Evolutionary conservation across 2,888 invertebrate species (phyloP).

Genomic region (Celastrina argiolus): DNA sequence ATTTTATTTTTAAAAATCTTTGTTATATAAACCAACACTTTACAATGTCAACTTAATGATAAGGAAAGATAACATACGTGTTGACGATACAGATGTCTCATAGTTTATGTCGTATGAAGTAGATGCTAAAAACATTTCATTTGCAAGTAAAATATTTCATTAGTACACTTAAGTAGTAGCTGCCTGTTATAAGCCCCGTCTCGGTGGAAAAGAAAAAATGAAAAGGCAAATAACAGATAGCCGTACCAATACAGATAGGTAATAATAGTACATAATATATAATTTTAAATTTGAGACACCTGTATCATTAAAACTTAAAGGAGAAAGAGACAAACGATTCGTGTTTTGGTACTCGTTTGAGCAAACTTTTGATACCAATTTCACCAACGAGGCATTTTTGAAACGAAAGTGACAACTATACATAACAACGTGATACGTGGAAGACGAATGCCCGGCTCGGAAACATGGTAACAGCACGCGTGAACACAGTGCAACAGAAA

Average conservation of each 20-base stretch:
- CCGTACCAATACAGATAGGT: background rate
- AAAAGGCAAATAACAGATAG: background rate
- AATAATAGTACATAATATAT: background rate
- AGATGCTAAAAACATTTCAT: background rate
- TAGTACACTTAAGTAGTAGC: background rate
- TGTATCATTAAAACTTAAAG: slow-evolving; percentile 16
- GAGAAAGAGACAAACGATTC: background rate
- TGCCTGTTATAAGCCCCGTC: background rate
- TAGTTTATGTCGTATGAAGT: background rate
- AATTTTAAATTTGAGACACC: background rate
- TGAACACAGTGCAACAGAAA: slow-evolving; percentile 24
- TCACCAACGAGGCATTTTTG: slow-evolving; percentile 27
- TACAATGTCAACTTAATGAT: slow-evolving; percentile 65
- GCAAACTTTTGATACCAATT: slow-evolving; percentile 20
- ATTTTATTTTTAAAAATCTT: slow-evolving; percentile 75
- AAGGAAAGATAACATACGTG: slow-evolving; percentile 42
- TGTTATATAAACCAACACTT: slow-evolving; percentile 75
- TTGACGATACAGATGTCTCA: slow-evolving; percentile 30
- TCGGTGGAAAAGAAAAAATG: background rate
- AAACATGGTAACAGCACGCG: slow-evolving; percentile 57
- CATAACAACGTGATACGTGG: slow-evolving; percentile 65
- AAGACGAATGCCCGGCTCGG: slow-evolving; percentile 67
- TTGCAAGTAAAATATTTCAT: background rate
- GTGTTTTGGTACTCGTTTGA: slow-evolving; percentile 22
- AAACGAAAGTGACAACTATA: slow-evolving; percentile 47